phyloP scores from a whole-genome alignment of 2,797 vertebrate species.

The Acipenser transmontanus region DNA sequence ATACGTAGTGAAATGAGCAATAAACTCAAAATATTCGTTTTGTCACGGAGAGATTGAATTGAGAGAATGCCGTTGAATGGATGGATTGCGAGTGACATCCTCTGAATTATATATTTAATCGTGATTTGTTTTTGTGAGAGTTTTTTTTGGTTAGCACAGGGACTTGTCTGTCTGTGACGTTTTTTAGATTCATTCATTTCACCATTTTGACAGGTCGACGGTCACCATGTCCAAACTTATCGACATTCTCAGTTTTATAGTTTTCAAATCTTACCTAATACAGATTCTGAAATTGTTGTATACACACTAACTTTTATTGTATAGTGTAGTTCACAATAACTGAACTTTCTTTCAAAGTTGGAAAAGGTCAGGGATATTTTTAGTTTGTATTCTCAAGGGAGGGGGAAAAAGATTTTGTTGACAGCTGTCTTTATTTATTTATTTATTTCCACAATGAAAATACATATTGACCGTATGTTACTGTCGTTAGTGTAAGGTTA shows the following conservation, averaged over 20 bases:
- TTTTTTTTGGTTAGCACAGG: conserved; percentile 20
- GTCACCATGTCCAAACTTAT: conserved; percentile 74
- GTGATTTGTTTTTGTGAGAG: conserved; percentile 58
- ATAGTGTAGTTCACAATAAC: too few relatives aligned
- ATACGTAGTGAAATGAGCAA: conserved; percentile 9
- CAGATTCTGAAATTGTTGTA: too few relatives aligned
- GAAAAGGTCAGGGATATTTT: background rate
- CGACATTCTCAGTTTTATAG: conserved; percentile 70
- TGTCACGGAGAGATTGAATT: background rate
- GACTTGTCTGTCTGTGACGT: conserved; percentile 16
- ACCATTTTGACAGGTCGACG: conserved; percentile 35
- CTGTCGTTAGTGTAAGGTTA: too few relatives aligned
- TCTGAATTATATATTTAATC: conserved; percentile 22
- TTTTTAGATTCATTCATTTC: conserved; percentile 61
- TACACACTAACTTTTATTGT: too few relatives aligned
- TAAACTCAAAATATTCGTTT: background rate
- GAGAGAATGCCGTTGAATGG: conserved; percentile 46
- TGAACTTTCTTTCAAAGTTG: too few relatives aligned
- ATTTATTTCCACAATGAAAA: too few relatives aligned
- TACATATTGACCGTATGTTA: too few relatives aligned
- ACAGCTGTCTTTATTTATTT: too few relatives aligned
- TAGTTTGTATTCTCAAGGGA: background rate
- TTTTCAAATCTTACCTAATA: conserved; percentile 10
- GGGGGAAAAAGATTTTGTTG: background rate
- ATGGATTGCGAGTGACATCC: conserved; percentile 39